These are phyloP conservation scores for Lacanobia wlatinum DNA, from an alignment of 2,888 invertebrate species.

Conservation along the genomic window DNA sequence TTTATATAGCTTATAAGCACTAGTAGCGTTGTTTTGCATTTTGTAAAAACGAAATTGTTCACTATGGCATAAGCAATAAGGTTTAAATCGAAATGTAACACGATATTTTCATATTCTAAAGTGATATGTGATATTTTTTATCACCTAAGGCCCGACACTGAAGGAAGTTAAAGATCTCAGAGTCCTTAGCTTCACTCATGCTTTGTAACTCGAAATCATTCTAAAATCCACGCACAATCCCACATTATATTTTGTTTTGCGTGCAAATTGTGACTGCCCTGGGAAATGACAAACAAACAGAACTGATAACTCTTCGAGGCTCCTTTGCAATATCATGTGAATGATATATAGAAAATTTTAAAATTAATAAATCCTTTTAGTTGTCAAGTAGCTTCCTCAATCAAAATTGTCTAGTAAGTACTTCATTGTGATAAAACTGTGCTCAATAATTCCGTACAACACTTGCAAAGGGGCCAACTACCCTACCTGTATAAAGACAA, in stretches of 20 bases:
- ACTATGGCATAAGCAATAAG: constrained; percentile 81
- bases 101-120: constrained; percentile 88
- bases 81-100: constrained; percentile 75
- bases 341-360: constrained; percentile 10
- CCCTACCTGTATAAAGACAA: constrained; percentile 84
- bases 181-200: constrained; percentile 55
- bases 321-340: constrained; percentile 72
- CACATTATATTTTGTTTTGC: constrained; percentile 60
- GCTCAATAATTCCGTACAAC: constrained; percentile 61
- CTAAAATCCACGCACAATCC: constrained; percentile 43
- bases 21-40: constrained; percentile 83
- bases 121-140: constrained; percentile 86
- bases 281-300: constrained; percentile 52
- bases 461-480: constrained; percentile 81
- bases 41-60: constrained; percentile 82
- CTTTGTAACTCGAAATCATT: constrained; percentile 44
- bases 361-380: constrained; percentile 30
- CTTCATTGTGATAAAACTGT: constrained; percentile 64
- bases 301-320: constrained; percentile 62
- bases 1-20: constrained; percentile 86
- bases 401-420: constrained; percentile 63
- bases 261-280: constrained; percentile 57
- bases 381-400: constrained; percentile 43
- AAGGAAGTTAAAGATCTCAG: constrained; percentile 69
- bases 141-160: constrained; percentile 76